Conservation (phyloP, 2,113 vertebrate genomes). For the Spizaetus ornatus region DNA sequence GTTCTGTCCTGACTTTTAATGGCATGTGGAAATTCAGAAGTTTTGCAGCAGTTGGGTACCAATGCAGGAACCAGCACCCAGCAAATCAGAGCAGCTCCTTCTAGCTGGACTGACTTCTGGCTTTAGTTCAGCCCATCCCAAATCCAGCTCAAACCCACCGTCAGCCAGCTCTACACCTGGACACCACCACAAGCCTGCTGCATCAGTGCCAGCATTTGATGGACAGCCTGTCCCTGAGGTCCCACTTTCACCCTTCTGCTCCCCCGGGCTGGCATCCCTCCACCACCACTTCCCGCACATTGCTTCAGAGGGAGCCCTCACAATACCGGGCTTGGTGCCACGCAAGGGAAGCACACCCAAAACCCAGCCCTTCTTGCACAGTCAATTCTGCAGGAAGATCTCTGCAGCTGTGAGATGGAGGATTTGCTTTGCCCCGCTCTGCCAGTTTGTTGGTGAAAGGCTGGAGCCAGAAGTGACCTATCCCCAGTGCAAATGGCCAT, state of each 20-base stretch:
- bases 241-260: neutral
- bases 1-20: neutral
- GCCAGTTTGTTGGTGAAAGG: accelerated
- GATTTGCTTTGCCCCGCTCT: neutral
- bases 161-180: neutral
- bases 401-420: neutral
- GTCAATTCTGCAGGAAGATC: neutral
- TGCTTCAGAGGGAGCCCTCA: conserved; percentile 21
- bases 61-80: neutral
- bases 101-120: neutral
- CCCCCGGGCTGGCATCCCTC: neutral
- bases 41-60: neutral
- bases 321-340: conserved; percentile 28
- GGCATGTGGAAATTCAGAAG: neutral
- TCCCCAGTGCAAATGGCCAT: accelerated
- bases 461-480: neutral
- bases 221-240: accelerated
- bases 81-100: neutral
- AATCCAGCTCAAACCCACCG: neutral
- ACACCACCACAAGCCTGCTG: neutral
- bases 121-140: neutral
- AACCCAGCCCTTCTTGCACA: conserved; percentile 49
- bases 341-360: conserved; percentile 38
- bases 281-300: neutral
- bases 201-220: neutral